Base-by-base conservation (phyloP, 2,113 vertebrate genomes). In the Syngnathus floridae region DNA sequence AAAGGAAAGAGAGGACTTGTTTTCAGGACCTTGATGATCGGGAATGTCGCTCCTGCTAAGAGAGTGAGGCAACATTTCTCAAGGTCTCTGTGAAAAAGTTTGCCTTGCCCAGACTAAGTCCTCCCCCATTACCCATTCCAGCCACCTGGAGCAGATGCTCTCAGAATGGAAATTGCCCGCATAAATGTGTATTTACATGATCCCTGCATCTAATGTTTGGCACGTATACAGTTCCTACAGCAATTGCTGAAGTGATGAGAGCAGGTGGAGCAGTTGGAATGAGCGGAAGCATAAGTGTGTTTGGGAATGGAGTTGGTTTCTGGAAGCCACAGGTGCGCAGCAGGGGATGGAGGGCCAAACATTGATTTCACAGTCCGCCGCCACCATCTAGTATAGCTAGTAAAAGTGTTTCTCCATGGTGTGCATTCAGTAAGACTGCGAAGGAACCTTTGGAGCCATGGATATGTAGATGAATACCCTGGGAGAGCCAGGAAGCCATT, bases 401-500 rank as follows among this genome's bases (percentile, higher is more conserved):
- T 54, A 84, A 51, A 84, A 78, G 75, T 72, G 62, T 69, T 84
- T 82, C 69, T 80, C 65, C 71, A 66, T 71, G 80, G 72, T 72
- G 60, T 66, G 14, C 76, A 82, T 84, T 84, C 72, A 85, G 75
- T 80, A 74, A 76, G 66, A 60, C 66, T 64, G 74, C 40, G 69
- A 67, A 79, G 75, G 78, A 83, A 70, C 56, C 66, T 81, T 76
- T 55, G 59, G 82, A 76, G 74, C 64, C 73, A 86, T 89, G 72
- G 86, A 87, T 89, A 89, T 90, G 87, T 76, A 87, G 78, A 88
- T 75, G 78, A 76, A 71, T 72, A 70, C 67, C 70, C 70, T 31
- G 5, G 52, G 74, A 74, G 66, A 73, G 83, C 75, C 41, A 63
- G 43, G 70, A 77, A 76, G 74, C 71, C 85, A 84, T 84, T 83